These are phyloP conservation scores for Paramuricea clavata DNA, from an alignment of 92 coral and sea anemone species.

Conservation along the genomic window DNA sequence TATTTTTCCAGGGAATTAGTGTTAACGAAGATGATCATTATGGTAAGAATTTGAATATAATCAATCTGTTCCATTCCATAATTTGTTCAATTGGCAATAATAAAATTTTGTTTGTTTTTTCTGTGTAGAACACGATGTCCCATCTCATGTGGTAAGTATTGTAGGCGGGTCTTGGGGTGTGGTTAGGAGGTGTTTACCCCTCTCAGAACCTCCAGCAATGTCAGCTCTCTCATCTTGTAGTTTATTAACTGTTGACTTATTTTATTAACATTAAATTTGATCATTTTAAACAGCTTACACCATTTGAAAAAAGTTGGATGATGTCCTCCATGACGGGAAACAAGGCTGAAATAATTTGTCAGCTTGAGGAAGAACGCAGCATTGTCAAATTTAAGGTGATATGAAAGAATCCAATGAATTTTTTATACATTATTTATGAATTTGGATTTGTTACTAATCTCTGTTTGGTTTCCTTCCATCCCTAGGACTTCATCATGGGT, in stretches of 20 bases:
- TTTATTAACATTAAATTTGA: not conserved
- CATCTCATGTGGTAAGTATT: constrained; percentile 43
- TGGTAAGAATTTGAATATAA: constrained; percentile 1
- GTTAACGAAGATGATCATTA: constrained; percentile 22
- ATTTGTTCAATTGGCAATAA: no score
- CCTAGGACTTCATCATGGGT: not conserved
- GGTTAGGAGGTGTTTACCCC: no score
- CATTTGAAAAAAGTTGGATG: constrained; percentile 94
- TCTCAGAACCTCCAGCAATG: no score
- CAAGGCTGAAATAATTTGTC: constrained; percentile 92
- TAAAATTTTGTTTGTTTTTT: not conserved
- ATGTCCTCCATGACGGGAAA: constrained; percentile 88
- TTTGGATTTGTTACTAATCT: not conserved
- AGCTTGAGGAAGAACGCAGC: constrained; percentile 88
- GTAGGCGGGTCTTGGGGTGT: no score
- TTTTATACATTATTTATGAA: no score
- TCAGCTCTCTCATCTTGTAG: not conserved
- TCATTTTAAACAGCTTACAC: constrained; percentile 71
- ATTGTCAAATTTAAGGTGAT: constrained; percentile 82
- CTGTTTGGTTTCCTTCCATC: not conserved
- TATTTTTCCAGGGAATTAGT: constrained; percentile 7
- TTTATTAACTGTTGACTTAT: not conserved
- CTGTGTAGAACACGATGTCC: constrained; percentile 6
- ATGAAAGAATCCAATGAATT: not conserved
- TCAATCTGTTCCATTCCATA: not conserved